phyloP scores from a whole-genome alignment of 1,140 invertebrate genomes.

The Euglossa dilemma region DNA sequence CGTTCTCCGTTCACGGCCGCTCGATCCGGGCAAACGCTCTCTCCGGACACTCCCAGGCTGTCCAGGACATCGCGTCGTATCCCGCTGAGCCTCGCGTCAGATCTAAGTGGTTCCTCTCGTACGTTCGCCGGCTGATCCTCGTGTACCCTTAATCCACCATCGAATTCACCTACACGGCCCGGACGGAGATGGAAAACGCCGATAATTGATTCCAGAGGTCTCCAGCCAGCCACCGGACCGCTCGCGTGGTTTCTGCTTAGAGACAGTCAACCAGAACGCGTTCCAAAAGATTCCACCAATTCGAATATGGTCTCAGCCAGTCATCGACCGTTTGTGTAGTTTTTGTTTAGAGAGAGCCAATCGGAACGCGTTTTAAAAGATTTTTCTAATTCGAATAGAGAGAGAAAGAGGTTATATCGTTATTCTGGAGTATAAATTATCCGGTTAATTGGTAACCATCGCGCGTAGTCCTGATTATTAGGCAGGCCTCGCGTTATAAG shows the following conservation, averaged over 20 bases:
- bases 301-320: too few species aligned
- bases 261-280: not conserved
- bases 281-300: too few species aligned
- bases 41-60: conserved; percentile 61
- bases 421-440: conserved; percentile 32
- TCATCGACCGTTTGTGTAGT: too few species aligned
- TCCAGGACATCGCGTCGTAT: conserved; percentile 69
- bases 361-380: too few species aligned
- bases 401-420: not conserved
- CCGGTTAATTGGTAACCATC: conserved; percentile 10
- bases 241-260: not conserved
- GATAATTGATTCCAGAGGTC: conserved; percentile 63
- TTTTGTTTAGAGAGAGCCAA: too few species aligned
- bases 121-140: conserved; percentile 33
- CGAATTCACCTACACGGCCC: conserved; percentile 25
- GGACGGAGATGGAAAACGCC: conserved; percentile 47
- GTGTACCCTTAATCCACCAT: conserved; percentile 53
- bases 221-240: not conserved
- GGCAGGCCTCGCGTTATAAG: not conserved
- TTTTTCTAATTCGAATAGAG: too few species aligned
- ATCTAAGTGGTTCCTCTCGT: conserved; percentile 59
- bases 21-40: conserved; percentile 45
- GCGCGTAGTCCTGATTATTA: conserved; percentile 20
- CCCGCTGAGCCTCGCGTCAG: conserved; percentile 64
- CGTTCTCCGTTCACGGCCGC: conserved; percentile 20